These are phyloP conservation scores for Drosophila pseudoobscura DNA, from an alignment of 1,140 invertebrate species.

Conservation along the genomic window DNA sequence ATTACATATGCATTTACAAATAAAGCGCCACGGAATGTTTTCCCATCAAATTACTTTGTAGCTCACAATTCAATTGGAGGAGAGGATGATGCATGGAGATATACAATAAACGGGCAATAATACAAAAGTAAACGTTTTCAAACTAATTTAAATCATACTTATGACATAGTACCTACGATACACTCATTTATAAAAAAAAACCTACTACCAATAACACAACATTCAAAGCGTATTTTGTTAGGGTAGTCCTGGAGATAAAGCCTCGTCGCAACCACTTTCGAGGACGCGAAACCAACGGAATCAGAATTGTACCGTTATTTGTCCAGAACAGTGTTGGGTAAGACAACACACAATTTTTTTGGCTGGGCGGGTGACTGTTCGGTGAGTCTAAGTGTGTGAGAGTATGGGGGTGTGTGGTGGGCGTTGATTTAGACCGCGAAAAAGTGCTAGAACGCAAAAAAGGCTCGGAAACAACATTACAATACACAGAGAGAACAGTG, in stretches of 20 bases:
- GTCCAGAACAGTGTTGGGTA: background rate
- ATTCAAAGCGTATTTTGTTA: constrained; percentile 45
- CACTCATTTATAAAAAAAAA: too few species aligned
- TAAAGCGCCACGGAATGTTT: constrained; percentile 70
- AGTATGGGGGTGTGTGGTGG: constrained; percentile 11
- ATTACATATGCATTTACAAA: constrained; percentile 41
- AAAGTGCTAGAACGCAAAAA: constrained; percentile 38
- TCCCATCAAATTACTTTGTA: constrained; percentile 21
- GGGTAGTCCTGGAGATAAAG: constrained; percentile 25
- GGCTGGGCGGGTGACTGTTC: background rate
- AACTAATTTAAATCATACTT: constrained; percentile 22
- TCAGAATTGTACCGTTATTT: background rate
- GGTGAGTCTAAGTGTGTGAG: constrained; percentile 13
- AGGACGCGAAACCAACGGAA: background rate
- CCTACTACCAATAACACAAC: constrained; percentile 48
- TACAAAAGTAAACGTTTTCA: constrained; percentile 28
- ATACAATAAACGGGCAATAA: constrained; percentile 40
- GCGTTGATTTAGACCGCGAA: constrained; percentile 70
- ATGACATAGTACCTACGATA: background rate
- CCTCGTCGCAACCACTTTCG: constrained; percentile 7
- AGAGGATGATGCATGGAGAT: background rate
- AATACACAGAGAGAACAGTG: constrained; percentile 31
- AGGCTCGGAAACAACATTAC: constrained; percentile 7
- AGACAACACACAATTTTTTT: background rate
- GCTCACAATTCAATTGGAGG: constrained; percentile 42